Conservation (phyloP, 1,140 invertebrate genomes). For the Drosophila oshimai region DNA sequence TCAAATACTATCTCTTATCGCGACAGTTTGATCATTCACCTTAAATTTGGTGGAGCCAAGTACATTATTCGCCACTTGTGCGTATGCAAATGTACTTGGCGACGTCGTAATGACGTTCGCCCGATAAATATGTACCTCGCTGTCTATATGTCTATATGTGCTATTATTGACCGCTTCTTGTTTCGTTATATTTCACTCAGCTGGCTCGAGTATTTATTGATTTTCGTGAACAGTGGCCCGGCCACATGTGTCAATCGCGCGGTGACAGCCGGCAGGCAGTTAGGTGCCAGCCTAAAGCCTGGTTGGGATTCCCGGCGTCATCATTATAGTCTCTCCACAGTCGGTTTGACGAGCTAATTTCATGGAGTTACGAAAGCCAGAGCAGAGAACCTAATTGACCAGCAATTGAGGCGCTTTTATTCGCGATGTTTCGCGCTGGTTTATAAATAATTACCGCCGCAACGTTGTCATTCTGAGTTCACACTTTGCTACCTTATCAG, state of each 20-base stretch:
- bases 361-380: conserved; percentile 20
- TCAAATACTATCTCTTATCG: conserved; percentile 12
- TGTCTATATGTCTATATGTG: not conserved
- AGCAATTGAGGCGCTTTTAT: conserved; percentile 36
- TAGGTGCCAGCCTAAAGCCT: conserved; percentile 59
- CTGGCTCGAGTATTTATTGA: conserved; percentile 15
- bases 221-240: conserved; percentile 4
- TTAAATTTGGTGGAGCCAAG: not conserved
- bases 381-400: conserved; percentile 24
- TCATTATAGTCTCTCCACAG: conserved; percentile 22
- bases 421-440: conserved; percentile 26
- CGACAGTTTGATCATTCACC: not conserved
- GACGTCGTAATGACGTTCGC: not conserved
- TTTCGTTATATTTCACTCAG: not conserved
- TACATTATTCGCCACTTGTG: not conserved
- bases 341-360: conserved; percentile 45
- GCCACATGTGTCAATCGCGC: conserved; percentile 28
- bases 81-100: conserved; percentile 9
- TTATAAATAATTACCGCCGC: conserved; percentile 13
- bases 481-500: conserved; percentile 25
- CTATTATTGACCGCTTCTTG: conserved; percentile 11
- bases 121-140: not conserved
- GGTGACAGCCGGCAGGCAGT: conserved; percentile 48
- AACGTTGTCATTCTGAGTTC: conserved; percentile 14
- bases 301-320: conserved; percentile 67